Base-by-base conservation (phyloP, 2,888 invertebrate genomes). In the Eurois occulta region DNA sequence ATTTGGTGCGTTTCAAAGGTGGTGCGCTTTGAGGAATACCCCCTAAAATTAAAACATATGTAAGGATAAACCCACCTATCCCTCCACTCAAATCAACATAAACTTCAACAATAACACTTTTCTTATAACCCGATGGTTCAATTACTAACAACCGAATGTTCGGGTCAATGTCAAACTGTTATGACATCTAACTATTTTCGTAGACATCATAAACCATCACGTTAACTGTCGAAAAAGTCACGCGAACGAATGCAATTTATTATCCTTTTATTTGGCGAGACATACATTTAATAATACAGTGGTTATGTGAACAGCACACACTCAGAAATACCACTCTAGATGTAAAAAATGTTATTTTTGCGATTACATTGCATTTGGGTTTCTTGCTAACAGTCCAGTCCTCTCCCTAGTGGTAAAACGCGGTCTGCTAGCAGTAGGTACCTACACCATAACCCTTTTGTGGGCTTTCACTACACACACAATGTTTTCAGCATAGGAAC, bases 181-280 rank as follows among this genome's bases (percentile, higher is more conserved):
- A 84, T 65, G 69, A 69, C 76, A 75, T 73, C 83, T 79, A 76
- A 76, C 81, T 75, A 76, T 83, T 81, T 76, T 55, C 78, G 83
- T 81, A 83, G 81, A 83, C 84, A 77, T 87, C 87, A 81, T 89
- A 88, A 86, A 89, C 74, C 74, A 76, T 76, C 75, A 52, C 66
- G 83, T 60, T 78, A 82, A 80, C 80, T 75, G 80, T 73, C 85
- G 66, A 84, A 80, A 88, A 73, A 87, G 89, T 87, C 89, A 89
- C 89, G 88, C 89, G 72, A 87, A 75, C 86, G 32, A 87, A 78
- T 89, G 87, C 89, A 86, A 87, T 89, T 85, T 87, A 86, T 87
- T 82, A 82, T 78, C 66, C 71, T 85, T 87, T 77, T 89, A 89
- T 89, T 84, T 87, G 78, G 75, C 66, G 80, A 80, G 86, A 86